These are phyloP conservation scores for Xestobium rufovillosum DNA, from an alignment of 2,888 invertebrate species.

Conservation along the genomic window DNA sequence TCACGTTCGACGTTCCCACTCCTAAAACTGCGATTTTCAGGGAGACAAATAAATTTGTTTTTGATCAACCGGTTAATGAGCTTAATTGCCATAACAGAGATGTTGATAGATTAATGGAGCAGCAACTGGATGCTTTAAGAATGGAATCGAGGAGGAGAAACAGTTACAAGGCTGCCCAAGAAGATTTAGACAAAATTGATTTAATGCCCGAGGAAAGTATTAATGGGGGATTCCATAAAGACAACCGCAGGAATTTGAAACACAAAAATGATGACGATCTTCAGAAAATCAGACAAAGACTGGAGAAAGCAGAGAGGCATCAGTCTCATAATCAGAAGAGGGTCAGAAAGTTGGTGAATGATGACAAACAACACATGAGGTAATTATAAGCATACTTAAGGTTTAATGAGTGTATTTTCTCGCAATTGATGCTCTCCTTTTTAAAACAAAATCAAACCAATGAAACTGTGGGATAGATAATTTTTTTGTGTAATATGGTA, in stretches of 20 bases:
- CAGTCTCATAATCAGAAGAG: no score
- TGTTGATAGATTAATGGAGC: slow-evolving; percentile 37
- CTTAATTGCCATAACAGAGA: slow-evolving; percentile 25
- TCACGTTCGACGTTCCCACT: slow-evolving; percentile 43
- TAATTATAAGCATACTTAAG: no score
- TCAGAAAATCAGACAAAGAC: no score
- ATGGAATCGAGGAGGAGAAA: slow-evolving; percentile 37
- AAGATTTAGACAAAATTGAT: slow-evolving; percentile 37
- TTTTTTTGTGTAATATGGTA: no score
- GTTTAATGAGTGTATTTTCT: no score
- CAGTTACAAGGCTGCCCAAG: slow-evolving; percentile 35
- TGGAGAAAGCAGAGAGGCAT: no score
- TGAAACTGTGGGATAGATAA: no score
- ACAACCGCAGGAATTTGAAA: slow-evolving; percentile 13
- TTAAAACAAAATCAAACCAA: no score
- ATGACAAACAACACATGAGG: no score
- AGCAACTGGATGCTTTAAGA: slow-evolving; percentile 37
- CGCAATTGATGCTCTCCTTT: no score
- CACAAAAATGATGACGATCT: no score
- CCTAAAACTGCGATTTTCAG: slow-evolving; percentile 9
- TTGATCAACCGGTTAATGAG: slow-evolving; percentile 4
- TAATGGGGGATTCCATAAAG: slow-evolving; percentile 8
- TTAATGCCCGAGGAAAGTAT: slow-evolving; percentile 21
- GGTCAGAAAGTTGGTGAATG: no score
- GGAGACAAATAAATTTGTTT: slow-evolving; percentile 13